Percentiles rank a stretch among this genome's conserved stretches.
phyloP scores from a whole-genome alignment of 2,113 vertebrate genomes.

The Lonchura striata region DNA sequence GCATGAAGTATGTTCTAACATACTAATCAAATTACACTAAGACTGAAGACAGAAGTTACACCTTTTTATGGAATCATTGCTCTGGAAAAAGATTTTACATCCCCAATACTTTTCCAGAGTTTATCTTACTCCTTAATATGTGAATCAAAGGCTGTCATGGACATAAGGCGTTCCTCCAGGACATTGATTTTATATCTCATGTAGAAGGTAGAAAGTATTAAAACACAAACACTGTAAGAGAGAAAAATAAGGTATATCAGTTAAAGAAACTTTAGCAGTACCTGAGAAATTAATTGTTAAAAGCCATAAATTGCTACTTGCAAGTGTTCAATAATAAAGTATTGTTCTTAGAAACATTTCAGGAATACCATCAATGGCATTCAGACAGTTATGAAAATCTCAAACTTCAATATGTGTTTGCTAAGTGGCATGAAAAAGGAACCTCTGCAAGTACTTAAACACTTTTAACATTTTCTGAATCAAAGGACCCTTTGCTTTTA shows the following conservation, averaged over 20 bases:
- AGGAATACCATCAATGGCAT: neutral
- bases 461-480: neutral
- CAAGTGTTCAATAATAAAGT: neutral
- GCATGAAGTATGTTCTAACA: neutral
- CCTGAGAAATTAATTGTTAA: neutral
- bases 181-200: conserved; percentile 86
- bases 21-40: neutral
- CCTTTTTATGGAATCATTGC: neutral
- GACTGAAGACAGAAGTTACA: neutral
- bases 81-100: neutral
- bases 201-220: conserved; percentile 89
- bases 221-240: conserved; percentile 80
- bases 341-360: neutral
- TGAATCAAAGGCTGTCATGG: conserved; percentile 78
- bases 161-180: conserved; percentile 83
- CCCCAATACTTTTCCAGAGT: neutral
- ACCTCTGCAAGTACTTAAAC: neutral
- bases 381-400: neutral
- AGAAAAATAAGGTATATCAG: neutral
- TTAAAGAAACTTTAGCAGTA: neutral
- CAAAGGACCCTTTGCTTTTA: neutral
- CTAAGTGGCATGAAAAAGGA: neutral
- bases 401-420: neutral
- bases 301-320: neutral
- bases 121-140: conserved; percentile 78